Evolutionary conservation across 2,888 invertebrate species (phyloP), one percentile per base, ranked within the genome.

Genomic region (Byasa hedistus): DNA sequence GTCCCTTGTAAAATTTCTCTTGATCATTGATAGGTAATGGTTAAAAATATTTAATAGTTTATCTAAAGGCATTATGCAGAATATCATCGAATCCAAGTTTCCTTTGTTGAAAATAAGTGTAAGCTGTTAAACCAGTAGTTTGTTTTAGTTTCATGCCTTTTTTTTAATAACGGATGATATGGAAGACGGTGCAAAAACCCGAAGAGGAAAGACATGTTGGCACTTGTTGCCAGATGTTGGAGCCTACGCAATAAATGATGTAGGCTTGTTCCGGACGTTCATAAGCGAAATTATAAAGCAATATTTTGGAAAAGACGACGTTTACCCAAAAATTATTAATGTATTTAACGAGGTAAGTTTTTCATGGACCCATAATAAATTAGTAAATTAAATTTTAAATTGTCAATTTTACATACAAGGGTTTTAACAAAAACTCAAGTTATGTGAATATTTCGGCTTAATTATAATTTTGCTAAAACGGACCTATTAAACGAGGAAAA

Each of bases 201-300:
- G 99, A n/a, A 93, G 99, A 66, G 98, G 98, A 10, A 93, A 94
- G 74, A 95, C 95, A 0, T 98, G 98, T 82, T 99, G 99, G 99
- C 96, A 98, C 85, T 93, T 93, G 57, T 83, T 94, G 51, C 94
- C 96, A 0, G 92, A 93, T 61, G 94, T 96, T 2, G 96, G 96
- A 0, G 75, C 94, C 7, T 91, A 90, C 2, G 98, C 98, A 0
- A 92, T 98, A 57, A 99, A 98, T 83, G 99, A 99, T 85, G 93
- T 94, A 0, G 77, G 96, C 8, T 91, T 96, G 73, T 79, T 98
- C 62, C 95, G 97, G 76, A 92, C 93, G 71, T 93, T 94, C 23
- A 85, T 96, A 61, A 96, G 95, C 80, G 87, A 93, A 52, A 82
- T 97, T 61, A 80, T 97, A 3, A 93, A 93, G 74, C 93, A 93